Evolutionary conservation across 1,140 invertebrate genomes (phyloP).

Genomic region (Octopus sinensis): DNA sequence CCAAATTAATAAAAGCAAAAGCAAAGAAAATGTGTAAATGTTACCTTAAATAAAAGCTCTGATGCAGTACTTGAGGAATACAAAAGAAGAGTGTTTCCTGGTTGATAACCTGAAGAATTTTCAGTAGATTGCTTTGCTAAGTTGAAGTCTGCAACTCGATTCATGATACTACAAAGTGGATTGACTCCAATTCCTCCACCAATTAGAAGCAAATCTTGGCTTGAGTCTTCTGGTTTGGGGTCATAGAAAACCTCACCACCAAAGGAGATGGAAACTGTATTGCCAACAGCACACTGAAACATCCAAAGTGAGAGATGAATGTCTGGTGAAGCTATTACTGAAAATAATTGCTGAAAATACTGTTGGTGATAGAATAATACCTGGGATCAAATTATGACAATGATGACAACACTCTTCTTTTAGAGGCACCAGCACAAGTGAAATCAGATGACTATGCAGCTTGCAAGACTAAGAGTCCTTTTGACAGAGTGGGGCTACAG

Average conservation of each 20-base stretch:
- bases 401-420: too few relatives aligned
- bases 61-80: constrained; percentile 46
- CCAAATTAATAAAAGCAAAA: too few relatives aligned
- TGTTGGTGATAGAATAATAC: background rate
- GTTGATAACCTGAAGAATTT: constrained; percentile 12
- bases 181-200: constrained; percentile 59
- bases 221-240: constrained; percentile 20
- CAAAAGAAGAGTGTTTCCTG: constrained; percentile 37
- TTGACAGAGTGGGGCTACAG: too few relatives aligned
- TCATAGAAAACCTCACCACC: constrained; percentile 56
- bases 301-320: background rate
- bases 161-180: constrained; percentile 53
- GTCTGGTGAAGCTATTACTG: background rate
- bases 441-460: too few relatives aligned
- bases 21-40: background rate
- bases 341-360: background rate
- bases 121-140: constrained; percentile 15
- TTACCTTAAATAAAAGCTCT: constrained; percentile 54
- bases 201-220: constrained; percentile 49
- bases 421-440: too few relatives aligned
- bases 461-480: too few relatives aligned
- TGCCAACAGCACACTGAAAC: constrained; percentile 48
- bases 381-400: background rate
- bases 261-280: constrained; percentile 41
- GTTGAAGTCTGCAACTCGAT: constrained; percentile 41